These are phyloP conservation scores for Naso thynnoides DNA, from an alignment of 2,797 vertebrate species.

Conservation along the genomic window DNA sequence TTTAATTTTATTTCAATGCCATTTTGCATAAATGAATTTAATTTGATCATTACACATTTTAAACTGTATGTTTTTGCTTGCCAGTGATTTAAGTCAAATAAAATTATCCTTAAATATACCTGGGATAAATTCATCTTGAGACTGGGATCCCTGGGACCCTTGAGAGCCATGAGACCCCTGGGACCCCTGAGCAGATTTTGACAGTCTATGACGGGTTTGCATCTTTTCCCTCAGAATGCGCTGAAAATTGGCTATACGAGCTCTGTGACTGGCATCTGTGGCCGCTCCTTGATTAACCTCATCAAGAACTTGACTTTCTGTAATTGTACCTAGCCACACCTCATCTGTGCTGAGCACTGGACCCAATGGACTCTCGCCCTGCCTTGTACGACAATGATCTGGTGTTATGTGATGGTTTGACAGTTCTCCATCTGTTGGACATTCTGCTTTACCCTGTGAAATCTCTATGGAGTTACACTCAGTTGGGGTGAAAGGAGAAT, in stretches of 20 bases:
- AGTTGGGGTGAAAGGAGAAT: slow-evolving; percentile 65
- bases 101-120: slow-evolving; percentile 71
- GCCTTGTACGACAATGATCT: slow-evolving; percentile 50
- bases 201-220: slow-evolving; percentile 88
- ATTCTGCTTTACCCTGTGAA: slow-evolving; percentile 58
- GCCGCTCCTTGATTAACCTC: slow-evolving; percentile 41
- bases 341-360: slow-evolving; percentile 47
- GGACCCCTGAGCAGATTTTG: slow-evolving; percentile 88
- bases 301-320: slow-evolving; percentile 58
- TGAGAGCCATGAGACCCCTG: slow-evolving; percentile 83
- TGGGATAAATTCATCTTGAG: slow-evolving; percentile 86
- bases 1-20: background rate
- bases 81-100: background rate
- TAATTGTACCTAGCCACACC: slow-evolving; percentile 66
- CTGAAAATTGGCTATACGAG: slow-evolving; percentile 94
- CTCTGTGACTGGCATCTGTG: slow-evolving; percentile 88
- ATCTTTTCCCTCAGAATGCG: slow-evolving; percentile 93
- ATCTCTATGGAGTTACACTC: slow-evolving; percentile 66
- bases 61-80: slow-evolving; percentile 1
- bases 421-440: slow-evolving; percentile 54
- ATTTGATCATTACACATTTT: background rate
- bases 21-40: background rate
- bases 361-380: slow-evolving; percentile 13
- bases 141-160: slow-evolving; percentile 85
- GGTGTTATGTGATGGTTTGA: slow-evolving; percentile 55